Evolutionary conservation across 2,888 invertebrate genomes (phyloP).

Genomic region (Chrysina gloriosa): DNA sequence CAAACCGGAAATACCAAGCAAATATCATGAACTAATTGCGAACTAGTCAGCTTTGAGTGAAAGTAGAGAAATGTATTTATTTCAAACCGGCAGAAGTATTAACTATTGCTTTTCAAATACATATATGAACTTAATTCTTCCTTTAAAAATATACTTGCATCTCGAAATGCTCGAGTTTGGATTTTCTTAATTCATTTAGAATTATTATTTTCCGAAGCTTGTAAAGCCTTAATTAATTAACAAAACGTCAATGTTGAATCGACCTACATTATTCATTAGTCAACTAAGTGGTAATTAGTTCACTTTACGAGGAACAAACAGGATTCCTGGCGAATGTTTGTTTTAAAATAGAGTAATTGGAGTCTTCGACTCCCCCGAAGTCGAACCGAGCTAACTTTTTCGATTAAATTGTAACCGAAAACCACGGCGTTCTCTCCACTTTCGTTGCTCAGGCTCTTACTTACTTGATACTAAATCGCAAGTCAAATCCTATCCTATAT

Average conservation of each 20-base stretch:
- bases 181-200: too few relatives aligned
- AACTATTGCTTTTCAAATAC: too few relatives aligned
- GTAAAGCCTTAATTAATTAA: conserved; percentile 13
- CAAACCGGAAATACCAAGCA: neutral
- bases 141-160: too few relatives aligned
- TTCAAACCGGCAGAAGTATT: too few relatives aligned
- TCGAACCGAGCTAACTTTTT: conserved; percentile 44
- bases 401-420: conserved; percentile 45
- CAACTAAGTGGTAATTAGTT: conserved; percentile 27
- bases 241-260: conserved; percentile 23
- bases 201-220: too few relatives aligned
- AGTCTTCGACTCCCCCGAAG: neutral
- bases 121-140: too few relatives aligned
- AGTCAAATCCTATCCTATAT: conserved; percentile 58
- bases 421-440: conserved; percentile 15
- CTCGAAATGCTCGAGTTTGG: too few relatives aligned
- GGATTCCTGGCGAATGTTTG: conserved; percentile 17
- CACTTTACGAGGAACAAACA: conserved; percentile 25
- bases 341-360: conserved; percentile 31
- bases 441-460: neutral
- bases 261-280: conserved; percentile 15
- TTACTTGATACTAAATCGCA: conserved; percentile 51
- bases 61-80: neutral
- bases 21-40: neutral
- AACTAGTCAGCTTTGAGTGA: neutral